These are phyloP conservation scores for Ceratina australensis DNA, from an alignment of 1,140 invertebrate species.

Conservation along the genomic window DNA sequence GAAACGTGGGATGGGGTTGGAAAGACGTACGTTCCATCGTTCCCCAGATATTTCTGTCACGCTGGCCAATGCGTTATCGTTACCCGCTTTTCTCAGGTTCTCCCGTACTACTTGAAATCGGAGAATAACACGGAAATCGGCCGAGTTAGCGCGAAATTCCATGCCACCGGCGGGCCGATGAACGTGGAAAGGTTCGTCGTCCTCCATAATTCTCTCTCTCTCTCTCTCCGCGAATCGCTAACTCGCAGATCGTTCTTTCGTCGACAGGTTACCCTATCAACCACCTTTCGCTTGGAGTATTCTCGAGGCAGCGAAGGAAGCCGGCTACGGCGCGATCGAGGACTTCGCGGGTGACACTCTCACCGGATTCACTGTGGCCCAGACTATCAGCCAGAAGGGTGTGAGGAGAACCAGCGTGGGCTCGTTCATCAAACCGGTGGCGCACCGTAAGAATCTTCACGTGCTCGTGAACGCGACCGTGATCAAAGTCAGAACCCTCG, in stretches of 20 bases:
- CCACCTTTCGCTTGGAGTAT: slow-evolving; percentile 80
- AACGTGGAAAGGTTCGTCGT: slow-evolving; percentile 77
- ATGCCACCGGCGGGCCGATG: slow-evolving; percentile 77
- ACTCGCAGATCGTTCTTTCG: not conserved
- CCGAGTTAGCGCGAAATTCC: slow-evolving; percentile 73
- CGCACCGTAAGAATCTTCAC: slow-evolving; percentile 84
- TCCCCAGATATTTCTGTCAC: not conserved
- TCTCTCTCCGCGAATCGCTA: not conserved
- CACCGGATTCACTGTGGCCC: slow-evolving; percentile 77
- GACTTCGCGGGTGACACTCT: slow-evolving; percentile 82
- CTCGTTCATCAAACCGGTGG: slow-evolving; percentile 83
- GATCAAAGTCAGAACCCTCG: slow-evolving; percentile 74
- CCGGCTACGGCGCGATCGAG: slow-evolving; percentile 79
- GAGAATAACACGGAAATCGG: slow-evolving; percentile 81
- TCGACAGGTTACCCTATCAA: slow-evolving; percentile 78
- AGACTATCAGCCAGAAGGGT: slow-evolving; percentile 82
- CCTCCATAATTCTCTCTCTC: not conserved
- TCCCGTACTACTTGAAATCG: slow-evolving; percentile 81
- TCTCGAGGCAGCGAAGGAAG: slow-evolving; percentile 81
- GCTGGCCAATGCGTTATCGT: not conserved
- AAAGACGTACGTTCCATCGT: slow-evolving; percentile 71
- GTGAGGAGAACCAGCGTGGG: slow-evolving; percentile 83
- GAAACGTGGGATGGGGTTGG: slow-evolving; percentile 83
- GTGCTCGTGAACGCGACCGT: slow-evolving; percentile 84
- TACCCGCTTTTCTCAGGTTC: slow-evolving; percentile 66